Evolutionary conservation across 2,797 vertebrate species (phyloP).

Genomic region (Falco berigora): DNA sequence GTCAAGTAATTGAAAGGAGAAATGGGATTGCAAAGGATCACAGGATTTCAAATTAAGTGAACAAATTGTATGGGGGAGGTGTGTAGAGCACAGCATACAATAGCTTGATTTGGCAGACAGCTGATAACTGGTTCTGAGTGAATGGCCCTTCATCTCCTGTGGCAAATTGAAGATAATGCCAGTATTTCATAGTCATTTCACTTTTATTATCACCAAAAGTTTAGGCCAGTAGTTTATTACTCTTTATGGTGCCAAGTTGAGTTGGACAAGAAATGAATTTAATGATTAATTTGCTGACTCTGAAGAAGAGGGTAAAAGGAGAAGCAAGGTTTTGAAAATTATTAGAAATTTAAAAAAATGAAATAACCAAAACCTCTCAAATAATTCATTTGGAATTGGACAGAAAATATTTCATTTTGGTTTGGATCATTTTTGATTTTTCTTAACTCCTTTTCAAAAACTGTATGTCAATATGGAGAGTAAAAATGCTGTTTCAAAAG

Average conservation of each 20-base stretch:
- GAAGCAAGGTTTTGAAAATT: not conserved
- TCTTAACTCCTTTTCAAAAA: not conserved
- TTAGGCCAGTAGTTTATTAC: not conserved
- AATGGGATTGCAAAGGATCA: conserved; percentile 11
- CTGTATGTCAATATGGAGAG: not conserved
- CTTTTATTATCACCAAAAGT: conserved; percentile 25
- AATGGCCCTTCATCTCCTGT: conserved; percentile 24
- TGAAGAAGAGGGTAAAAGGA: not conserved
- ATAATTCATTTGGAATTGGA: not conserved
- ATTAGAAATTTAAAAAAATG: not conserved
- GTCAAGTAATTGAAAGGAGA: conserved; percentile 5
- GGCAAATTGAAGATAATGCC: conserved; percentile 27
- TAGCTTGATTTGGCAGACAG: not conserved
- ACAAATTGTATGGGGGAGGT: not conserved
- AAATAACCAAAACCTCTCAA: not conserved
- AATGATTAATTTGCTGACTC: not conserved
- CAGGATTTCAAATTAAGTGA: conserved; percentile 39
- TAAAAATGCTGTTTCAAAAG: not conserved
- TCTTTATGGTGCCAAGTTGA: not conserved
- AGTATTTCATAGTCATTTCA: conserved; percentile 17
- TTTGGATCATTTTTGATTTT: not conserved
- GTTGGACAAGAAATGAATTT: not conserved
- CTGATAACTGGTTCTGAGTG: not conserved
- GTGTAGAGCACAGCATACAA: not conserved
- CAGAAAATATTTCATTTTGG: not conserved